Evolutionary conservation across 2,888 invertebrate species (phyloP), one percentile per base, ranked within the genome.

Genomic region (Agrochola circellaris): DNA sequence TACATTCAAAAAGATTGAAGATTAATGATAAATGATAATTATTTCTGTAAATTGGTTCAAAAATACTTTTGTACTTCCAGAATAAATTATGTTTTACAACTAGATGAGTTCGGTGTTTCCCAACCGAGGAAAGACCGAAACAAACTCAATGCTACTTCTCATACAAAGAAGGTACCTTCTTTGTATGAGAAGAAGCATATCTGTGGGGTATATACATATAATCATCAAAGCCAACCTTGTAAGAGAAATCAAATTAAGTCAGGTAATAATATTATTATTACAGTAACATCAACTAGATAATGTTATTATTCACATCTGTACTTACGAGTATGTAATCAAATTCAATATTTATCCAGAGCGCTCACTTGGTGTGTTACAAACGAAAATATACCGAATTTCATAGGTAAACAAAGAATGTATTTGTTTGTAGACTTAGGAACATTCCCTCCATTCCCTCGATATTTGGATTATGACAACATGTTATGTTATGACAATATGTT

Each of bases 261-360:
- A 30, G 30, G 26, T 54, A 34, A 38, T 56, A 78, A 51, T 38
- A 76, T 38, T 38, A n/a, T 48, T 23, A 64, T 30, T 26, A 38
- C 23, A 42, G 9, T 58, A 60, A 61, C 6, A 48, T 45, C 20
- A 20, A 48, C 54, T 38, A 20, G 15, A 2, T 77, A 56, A 60
- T 38, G 51, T 58, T 26, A 67, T 48, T 20, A 42, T 82, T 58
- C 26, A 56, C 56, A 20, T 20, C 51, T 48, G 38, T 34, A 64
- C 48, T 38, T 51, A 30, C 51, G 20, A 51, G 51, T 51, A 23
- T 54, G 23, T 80, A 48, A 64, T 60, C 42, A 84, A 48, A 66
- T 48, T 54, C 54, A 71, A 66, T 56, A 42, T 80, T 84, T 79
- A 84, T 58, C n/a, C 15, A 60, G 58, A 65, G 42, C 26, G 68